Evolutionary conservation across 2,113 vertebrate species (phyloP).

Genomic region (Lophotis ruficrista): DNA sequence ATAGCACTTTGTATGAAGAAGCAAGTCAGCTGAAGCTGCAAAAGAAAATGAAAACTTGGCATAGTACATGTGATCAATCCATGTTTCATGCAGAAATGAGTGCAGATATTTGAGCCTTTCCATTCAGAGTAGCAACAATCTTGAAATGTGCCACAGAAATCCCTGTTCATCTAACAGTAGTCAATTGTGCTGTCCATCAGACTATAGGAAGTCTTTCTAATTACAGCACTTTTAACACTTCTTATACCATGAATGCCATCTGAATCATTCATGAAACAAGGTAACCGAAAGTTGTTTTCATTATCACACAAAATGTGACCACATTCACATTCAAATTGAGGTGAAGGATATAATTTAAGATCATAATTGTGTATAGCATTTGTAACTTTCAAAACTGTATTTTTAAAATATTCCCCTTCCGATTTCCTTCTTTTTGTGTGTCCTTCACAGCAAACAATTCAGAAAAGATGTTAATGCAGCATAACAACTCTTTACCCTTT

Average conservation of each 20-base stretch:
- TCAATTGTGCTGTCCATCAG: constrained; percentile 20
- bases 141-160: constrained; percentile 54
- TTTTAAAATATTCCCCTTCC: constrained; percentile 54
- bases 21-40: constrained; percentile 76
- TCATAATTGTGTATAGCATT: constrained; percentile 1
- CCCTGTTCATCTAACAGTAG: constrained; percentile 23
- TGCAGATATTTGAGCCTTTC: constrained; percentile 64
- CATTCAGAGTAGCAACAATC: constrained; percentile 50
- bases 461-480: constrained; percentile 76
- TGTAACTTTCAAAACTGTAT: constrained; percentile 35
- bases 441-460: constrained; percentile 79
- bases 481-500: constrained; percentile 82
- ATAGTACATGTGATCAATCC: constrained; percentile 66
- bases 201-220: constrained; percentile 48
- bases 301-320: constrained; percentile 19
- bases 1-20: constrained; percentile 73
- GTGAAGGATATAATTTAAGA: constrained; percentile 25
- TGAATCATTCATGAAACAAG: constrained; percentile 34
- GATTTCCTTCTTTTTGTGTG: constrained; percentile 69
- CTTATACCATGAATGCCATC: neutral
- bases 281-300: constrained; percentile 42
- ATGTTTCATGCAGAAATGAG: constrained; percentile 70
- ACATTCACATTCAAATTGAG: constrained; percentile 37
- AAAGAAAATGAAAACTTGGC: constrained; percentile 75
- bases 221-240: constrained; percentile 47